These are phyloP conservation scores for Acronicta alni DNA, from an alignment of 2,888 invertebrate genomes.

Conservation along the genomic window DNA sequence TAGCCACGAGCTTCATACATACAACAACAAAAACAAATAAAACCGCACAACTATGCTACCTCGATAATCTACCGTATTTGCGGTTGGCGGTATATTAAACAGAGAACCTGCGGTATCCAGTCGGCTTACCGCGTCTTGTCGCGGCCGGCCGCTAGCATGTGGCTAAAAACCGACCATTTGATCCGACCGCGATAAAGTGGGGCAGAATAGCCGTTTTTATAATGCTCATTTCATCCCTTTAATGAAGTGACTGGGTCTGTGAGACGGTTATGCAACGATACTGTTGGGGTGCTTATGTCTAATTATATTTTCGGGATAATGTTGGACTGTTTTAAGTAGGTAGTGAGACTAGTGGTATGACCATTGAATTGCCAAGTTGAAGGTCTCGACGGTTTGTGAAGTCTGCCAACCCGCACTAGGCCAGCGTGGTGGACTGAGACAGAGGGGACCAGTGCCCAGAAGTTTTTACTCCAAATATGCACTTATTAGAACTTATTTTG, in stretches of 20 bases:
- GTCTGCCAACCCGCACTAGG: no score
- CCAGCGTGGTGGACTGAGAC: no score
- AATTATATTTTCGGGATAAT: constrained; percentile 1
- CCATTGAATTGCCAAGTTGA: no score
- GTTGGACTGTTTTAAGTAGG: background rate
- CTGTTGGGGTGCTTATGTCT: constrained; percentile 7
- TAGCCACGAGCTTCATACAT: no score
- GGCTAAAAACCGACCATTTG: constrained; percentile 40
- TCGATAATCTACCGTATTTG: constrained; percentile 20
- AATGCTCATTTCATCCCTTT: constrained; percentile 28
- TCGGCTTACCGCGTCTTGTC: constrained; percentile 30
- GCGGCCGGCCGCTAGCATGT: constrained; percentile 26
- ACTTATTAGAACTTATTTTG: no score
- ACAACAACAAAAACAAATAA: background rate
- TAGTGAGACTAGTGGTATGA: no score
- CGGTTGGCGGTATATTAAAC: constrained; percentile 22
- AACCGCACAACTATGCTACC: background rate
- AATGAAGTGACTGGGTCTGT: constrained; percentile 27
- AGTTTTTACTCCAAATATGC: no score
- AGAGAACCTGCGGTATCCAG: constrained; percentile 28
- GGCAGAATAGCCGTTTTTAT: constrained; percentile 36
- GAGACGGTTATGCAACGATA: constrained; percentile 28
- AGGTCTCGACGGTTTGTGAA: no score
- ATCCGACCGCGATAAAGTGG: constrained; percentile 38
- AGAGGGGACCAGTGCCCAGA: no score